Conservation (phyloP, 1,140 invertebrate genomes). For the Habropoda laboriosa region DNA sequence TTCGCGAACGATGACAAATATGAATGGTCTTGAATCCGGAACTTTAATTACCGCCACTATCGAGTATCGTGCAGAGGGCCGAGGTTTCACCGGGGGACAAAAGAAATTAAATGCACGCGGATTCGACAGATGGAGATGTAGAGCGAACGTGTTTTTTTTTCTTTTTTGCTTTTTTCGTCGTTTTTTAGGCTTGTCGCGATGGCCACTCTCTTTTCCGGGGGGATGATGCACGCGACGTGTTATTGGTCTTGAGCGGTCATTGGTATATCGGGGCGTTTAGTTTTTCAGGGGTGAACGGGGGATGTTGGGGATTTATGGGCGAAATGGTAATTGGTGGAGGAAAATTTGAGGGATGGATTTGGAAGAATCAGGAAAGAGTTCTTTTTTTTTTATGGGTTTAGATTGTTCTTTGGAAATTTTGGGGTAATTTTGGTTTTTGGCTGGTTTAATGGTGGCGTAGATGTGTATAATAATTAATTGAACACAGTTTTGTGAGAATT, state of each 20-base stretch:
- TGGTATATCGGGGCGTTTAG: background rate
- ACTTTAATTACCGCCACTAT: constrained; percentile 63
- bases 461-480: too few relatives aligned
- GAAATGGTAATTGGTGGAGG: constrained; percentile 1
- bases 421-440: too few relatives aligned
- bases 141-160: too few relatives aligned
- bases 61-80: constrained; percentile 14
- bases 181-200: background rate
- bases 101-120: constrained; percentile 33
- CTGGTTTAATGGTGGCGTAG: too few relatives aligned
- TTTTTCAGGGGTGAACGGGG: background rate
- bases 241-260: background rate
- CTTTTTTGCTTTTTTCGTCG: too few relatives aligned
- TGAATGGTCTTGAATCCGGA: constrained; percentile 59
- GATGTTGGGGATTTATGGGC: background rate
- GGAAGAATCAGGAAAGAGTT: too few relatives aligned
- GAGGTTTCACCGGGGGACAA: constrained; percentile 30
- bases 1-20: constrained; percentile 47
- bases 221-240: background rate
- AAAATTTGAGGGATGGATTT: too few relatives aligned
- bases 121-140: background rate
- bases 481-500: too few relatives aligned
- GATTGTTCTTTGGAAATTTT: too few relatives aligned
- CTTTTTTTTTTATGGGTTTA: too few relatives aligned
- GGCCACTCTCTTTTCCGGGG: background rate